Conservation (phyloP, 2,888 invertebrate species). For the Drosophila birchii region DNA sequence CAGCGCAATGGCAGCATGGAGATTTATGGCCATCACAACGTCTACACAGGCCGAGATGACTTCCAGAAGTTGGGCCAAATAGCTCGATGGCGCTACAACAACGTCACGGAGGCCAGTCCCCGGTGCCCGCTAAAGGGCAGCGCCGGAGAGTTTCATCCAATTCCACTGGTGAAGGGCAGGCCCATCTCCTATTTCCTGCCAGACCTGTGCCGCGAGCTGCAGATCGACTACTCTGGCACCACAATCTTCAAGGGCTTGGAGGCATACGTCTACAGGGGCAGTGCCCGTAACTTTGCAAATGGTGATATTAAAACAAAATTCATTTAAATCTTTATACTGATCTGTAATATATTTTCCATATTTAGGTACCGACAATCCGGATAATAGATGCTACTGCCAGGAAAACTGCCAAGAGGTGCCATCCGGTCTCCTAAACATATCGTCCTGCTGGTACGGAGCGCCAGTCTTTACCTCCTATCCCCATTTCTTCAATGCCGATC, state of each 20-base stretch:
- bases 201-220: conserved; percentile 90
- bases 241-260: conserved; percentile 86
- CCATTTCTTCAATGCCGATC: conserved; percentile 92
- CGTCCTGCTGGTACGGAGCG: conserved; percentile 90
- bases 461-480: conserved; percentile 93
- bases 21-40: conserved; percentile 86
- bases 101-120: conserved; percentile 85
- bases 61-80: conserved; percentile 89
- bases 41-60: conserved; percentile 89
- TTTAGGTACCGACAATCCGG: conserved; percentile 86
- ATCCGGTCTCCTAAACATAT: conserved; percentile 90
- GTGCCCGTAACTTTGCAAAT: conserved; percentile 88
- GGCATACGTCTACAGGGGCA: conserved; percentile 89
- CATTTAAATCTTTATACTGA: not conserved
- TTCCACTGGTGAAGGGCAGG: conserved; percentile 86
- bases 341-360: not conserved
- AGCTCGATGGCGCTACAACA: conserved; percentile 89
- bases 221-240: conserved; percentile 87
- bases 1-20: conserved; percentile 90
- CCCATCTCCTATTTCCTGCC: conserved; percentile 88
- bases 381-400: conserved; percentile 90
- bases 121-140: conserved; percentile 89
- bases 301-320: conserved; percentile 83
- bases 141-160: conserved; percentile 91
- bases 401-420: conserved; percentile 87